Percentiles rank a stretch among this genome's conserved stretches.
Conservation (phyloP, 2,888 invertebrate genomes). For the Lampropteryx suffumata region DNA sequence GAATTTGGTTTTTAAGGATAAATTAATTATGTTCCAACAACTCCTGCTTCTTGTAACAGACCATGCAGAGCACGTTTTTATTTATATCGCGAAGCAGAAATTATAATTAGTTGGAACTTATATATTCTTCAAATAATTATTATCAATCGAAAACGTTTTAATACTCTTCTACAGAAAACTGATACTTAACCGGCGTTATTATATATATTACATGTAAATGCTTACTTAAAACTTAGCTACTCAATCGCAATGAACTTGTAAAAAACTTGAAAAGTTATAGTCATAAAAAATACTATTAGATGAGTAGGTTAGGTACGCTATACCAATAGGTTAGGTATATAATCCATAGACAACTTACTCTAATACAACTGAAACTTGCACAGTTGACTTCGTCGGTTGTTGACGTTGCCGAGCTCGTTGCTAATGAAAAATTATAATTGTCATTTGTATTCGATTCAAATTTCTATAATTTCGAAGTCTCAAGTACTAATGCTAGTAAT, state of each 20-base stretch:
- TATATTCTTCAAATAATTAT: background rate
- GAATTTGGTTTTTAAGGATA: background rate
- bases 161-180: background rate
- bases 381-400: background rate
- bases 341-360: background rate
- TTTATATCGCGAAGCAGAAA: too few relatives aligned
- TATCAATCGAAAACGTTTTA: background rate
- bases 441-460: too few relatives aligned
- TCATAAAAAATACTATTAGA: constrained; percentile 57
- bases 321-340: background rate
- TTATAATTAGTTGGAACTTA: too few relatives aligned
- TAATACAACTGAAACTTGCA: constrained; percentile 8
- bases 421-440: too few relatives aligned
- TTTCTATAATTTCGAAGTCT: too few relatives aligned
- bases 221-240: constrained; percentile 15
- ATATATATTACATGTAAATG: constrained; percentile 9
- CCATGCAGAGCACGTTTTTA: too few relatives aligned
- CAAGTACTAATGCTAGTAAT: too few relatives aligned
- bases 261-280: constrained; percentile 53
- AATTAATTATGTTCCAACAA: too few relatives aligned
- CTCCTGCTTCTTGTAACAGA: too few relatives aligned
- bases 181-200: background rate
- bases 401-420: background rate
- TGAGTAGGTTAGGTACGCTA: constrained; percentile 25
- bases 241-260: constrained; percentile 32